Base-by-base conservation (phyloP, 2,113 vertebrate species). In the Illadopsis cleaveri region DNA sequence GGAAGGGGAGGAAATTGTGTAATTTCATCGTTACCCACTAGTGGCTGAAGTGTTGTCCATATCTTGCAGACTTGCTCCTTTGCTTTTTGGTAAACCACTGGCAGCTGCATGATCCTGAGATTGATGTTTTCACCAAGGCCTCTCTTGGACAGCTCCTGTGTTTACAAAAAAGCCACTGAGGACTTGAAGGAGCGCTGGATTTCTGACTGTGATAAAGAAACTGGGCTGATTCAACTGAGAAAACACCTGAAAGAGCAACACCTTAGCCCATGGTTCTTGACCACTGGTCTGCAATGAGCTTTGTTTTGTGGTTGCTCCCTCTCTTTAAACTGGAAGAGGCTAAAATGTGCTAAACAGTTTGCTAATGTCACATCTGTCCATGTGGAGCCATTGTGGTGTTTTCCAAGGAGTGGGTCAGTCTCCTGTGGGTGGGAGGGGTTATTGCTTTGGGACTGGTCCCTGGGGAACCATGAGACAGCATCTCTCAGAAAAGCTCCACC, bases 11-110 rank as follows among this genome's bases (percentile, higher is more conserved):
- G 23, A 45, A 65, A n/a, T 28, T 58, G 47, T 31, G 66, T 62
- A 72, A 80, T 35, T 50, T 37, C 35, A 14, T 64, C 8, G 31
- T 86, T 76, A 93, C 93, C 97, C 97, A 99, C 98, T 97, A 98
- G 98, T 22, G 98, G 99, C 12, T 94, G 93, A 44, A 98, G 86
- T 6, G 95, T 98, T 82, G 97, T 87, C 99, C 99, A 99, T 78
- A 99, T 98, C 47, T 95, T 96, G 68, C 68, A 60, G 54, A 99
- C 89, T 37, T 96, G 91, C 57, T 97, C 72, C 69, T 97, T 98
- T 62, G 97, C 97, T 82, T 98, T 98, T 38, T 93, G 94, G 90
- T 99, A 99, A 97, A 94, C 98, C 66, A 98, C 98, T 3, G 98
- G 98, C 76, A 99, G 89, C 95, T 99, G 98, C 75, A 95, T 94